Evolutionary conservation across 2,888 invertebrate species (phyloP).

Genomic region (Volucella inflata): DNA sequence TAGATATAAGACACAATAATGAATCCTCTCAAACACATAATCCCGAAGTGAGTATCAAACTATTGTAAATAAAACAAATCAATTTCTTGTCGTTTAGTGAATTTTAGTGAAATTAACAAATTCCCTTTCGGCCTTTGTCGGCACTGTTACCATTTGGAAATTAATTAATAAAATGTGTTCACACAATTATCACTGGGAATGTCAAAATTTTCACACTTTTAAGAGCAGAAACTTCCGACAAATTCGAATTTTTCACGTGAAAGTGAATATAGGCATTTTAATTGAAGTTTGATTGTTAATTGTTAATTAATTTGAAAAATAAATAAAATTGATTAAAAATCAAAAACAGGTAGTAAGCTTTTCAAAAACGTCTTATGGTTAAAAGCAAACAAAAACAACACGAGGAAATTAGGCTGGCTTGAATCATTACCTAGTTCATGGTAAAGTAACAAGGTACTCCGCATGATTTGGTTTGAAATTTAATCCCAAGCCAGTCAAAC

Average conservation of each 20-base stretch:
- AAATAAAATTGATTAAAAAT: not conserved
- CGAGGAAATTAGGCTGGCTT: not conserved
- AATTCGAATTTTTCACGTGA: conserved; percentile 31
- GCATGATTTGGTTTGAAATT: not conserved
- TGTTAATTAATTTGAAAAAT: conserved; percentile 9
- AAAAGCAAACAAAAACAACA: not conserved
- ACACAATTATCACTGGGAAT: conserved; percentile 4
- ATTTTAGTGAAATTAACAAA: not conserved
- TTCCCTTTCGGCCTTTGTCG: conserved; percentile 29
- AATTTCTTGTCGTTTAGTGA: not conserved
- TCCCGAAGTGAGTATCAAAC: not conserved
- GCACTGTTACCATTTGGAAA: conserved; percentile 4
- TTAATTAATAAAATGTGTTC: conserved; percentile 13
- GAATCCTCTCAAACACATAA: no score
- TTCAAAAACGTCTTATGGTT: no score
- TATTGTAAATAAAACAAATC: conserved; percentile 24
- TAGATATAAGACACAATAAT: no score
- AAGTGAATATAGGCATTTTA: conserved; percentile 22
- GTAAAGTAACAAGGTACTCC: no score
- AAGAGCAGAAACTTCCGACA: not conserved
- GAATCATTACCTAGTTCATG: no score
- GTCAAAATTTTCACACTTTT: conserved; percentile 23
- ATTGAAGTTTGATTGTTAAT: not conserved
- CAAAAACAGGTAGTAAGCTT: not conserved
- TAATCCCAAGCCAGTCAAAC: not conserved